Conservation (phyloP, 2,113 vertebrate genomes). For the Tetrao urogallus region DNA sequence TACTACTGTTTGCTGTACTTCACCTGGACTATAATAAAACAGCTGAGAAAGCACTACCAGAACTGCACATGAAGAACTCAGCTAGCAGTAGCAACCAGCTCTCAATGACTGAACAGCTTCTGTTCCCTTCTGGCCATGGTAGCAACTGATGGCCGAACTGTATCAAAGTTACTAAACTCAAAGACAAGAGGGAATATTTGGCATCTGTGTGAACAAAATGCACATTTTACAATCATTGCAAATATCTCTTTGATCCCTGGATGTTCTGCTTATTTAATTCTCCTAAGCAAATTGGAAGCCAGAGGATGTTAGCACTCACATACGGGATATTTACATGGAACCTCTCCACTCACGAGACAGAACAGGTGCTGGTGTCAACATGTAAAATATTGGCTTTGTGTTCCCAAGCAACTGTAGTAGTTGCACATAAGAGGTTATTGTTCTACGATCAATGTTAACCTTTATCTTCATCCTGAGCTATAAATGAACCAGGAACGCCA, state of each 20-base stretch:
- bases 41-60: neutral
- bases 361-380: constrained; percentile 46
- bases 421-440: constrained; percentile 13
- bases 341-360: constrained; percentile 18
- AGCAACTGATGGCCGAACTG: neutral
- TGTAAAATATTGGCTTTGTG: constrained; percentile 38
- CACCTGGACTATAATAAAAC: neutral
- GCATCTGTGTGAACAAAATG: fast-evolving
- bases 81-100: neutral
- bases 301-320: neutral
- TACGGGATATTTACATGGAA: neutral
- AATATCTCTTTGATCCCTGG: neutral
- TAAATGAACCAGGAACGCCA: neutral
- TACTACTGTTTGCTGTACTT: neutral
- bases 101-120: neutral
- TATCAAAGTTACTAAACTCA: neutral
- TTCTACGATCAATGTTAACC: neutral
- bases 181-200: neutral
- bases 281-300: constrained; percentile 9
- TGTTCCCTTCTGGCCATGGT: neutral
- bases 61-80: neutral
- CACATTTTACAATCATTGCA: neutral
- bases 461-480: constrained; percentile 26
- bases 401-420: constrained; percentile 64
- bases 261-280: neutral